phyloP scores from a whole-genome alignment of 2,113 vertebrate genomes.

The Bolborhynchus lineola region DNA sequence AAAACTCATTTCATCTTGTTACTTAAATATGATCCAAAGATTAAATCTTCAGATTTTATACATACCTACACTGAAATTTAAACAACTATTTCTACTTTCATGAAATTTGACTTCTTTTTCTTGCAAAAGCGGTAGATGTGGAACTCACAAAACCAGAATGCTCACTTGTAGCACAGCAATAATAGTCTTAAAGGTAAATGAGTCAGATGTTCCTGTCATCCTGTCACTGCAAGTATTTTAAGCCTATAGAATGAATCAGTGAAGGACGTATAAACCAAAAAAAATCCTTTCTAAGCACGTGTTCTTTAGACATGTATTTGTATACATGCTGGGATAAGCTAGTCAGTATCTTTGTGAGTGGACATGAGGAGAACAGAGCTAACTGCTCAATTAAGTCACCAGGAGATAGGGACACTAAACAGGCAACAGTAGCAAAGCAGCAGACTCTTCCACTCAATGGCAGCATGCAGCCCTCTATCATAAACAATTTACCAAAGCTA shows the following conservation, averaged over 20 bases:
- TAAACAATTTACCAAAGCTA: background rate
- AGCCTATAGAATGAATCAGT: background rate
- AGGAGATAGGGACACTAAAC: background rate
- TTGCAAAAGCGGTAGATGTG: background rate
- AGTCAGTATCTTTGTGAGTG: background rate
- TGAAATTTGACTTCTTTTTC: background rate
- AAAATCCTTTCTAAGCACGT: background rate
- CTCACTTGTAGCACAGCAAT: background rate
- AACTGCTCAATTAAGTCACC: background rate
- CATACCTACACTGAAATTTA: background rate
- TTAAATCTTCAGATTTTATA: background rate
- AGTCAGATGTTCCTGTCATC: background rate
- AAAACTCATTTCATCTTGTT: background rate
- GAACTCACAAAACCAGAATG: background rate
- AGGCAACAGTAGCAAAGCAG: background rate
- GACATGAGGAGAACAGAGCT: background rate
- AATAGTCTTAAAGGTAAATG: background rate
- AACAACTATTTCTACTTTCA: background rate
- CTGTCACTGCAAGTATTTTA: background rate
- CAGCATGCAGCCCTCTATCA: background rate
- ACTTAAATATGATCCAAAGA: background rate
- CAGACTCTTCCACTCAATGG: background rate
- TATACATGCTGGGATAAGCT: background rate
- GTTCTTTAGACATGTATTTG: background rate
- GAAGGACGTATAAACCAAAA: background rate